A percentile compares a stretch with the other conserved stretches of the same genome.
These are phyloP conservation scores for Pyrochroa serraticornis DNA, from an alignment of 2,888 invertebrate species.

Conservation along the genomic window DNA sequence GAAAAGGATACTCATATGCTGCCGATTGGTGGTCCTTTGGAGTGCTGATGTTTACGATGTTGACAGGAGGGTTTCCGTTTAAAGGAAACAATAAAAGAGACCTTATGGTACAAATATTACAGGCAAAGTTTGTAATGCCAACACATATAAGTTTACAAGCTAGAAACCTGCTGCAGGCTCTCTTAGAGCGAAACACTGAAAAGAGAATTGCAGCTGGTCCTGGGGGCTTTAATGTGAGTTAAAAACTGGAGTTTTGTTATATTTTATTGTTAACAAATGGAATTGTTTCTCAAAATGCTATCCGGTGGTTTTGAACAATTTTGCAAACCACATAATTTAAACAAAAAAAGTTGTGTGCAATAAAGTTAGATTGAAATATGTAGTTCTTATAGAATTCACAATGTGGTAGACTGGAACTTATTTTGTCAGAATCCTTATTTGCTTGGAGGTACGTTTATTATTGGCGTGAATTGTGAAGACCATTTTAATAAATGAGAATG, in stretches of 20 bases:
- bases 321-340: too few species aligned
- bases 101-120: conserved; percentile 98
- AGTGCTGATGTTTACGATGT: conserved; percentile 99
- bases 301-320: too few species aligned
- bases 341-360: too few species aligned
- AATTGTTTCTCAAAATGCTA: too few species aligned
- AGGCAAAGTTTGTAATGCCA: conserved; percentile 98
- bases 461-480: too few species aligned
- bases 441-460: too few species aligned
- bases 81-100: conserved; percentile 95
- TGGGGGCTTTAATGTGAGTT: conserved; percentile 65
- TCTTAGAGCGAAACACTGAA: conserved; percentile 96
- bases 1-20: conserved; percentile 96
- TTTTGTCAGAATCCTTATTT: too few species aligned
- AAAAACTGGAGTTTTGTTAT: conserved; percentile 5
- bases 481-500: too few species aligned
- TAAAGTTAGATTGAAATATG: too few species aligned
- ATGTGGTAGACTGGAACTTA: too few species aligned
- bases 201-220: conserved; percentile 77
- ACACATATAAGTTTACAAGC: conserved; percentile 95
- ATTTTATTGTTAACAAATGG: too few species aligned
- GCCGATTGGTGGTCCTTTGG: conserved; percentile 99
- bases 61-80: conserved; percentile 97
- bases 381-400: too few species aligned
- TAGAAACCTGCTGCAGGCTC: conserved; percentile 88